Percentiles rank a stretch among this genome's conserved stretches.
Evolutionary conservation across 2,888 invertebrate species (phyloP).

Genomic region (Pristionchus maxplancki): DNA sequence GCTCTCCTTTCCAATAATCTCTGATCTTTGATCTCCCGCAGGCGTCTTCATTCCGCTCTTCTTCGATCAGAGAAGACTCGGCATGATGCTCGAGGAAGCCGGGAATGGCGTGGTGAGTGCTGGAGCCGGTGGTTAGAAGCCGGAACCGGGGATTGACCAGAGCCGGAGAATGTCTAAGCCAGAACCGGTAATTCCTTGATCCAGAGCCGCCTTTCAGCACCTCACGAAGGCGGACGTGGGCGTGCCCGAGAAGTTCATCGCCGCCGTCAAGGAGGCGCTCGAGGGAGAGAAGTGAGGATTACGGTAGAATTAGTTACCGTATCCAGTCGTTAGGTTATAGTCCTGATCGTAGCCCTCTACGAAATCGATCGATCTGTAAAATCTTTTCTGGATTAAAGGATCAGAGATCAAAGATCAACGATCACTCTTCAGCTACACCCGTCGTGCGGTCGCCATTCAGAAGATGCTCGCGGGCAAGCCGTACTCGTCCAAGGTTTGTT

Average conservation of each 20-base stretch:
- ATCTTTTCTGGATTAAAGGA: too few relatives aligned
- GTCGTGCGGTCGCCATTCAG: neutral
- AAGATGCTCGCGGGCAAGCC: neutral
- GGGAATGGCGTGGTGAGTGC: slow-evolving; percentile 13
- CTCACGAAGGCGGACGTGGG: neutral
- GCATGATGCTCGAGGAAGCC: neutral
- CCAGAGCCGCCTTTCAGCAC: neutral
- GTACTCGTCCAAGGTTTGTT: neutral
- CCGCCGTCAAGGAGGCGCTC: neutral
- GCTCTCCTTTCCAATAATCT: neutral
- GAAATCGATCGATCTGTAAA: too few relatives aligned
- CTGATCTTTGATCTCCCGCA: neutral
- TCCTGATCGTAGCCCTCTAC: too few relatives aligned
- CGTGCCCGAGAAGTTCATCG: slow-evolving; percentile 13
- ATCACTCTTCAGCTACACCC: neutral
- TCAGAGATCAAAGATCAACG: neutral
- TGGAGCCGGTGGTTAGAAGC: neutral
- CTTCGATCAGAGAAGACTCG: neutral
- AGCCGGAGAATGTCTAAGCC: too few relatives aligned
- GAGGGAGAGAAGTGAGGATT: neutral
- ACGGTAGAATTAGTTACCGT: neutral
- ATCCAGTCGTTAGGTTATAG: too few relatives aligned
- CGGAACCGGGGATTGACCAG: neutral
- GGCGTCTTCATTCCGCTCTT: slow-evolving; percentile 42
- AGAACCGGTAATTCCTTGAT: neutral